A percentile compares a stretch with the other conserved stretches of the same genome.
Conservation (phyloP, 2,888 invertebrate genomes). For the Zaprionus obscuricornis region DNA sequence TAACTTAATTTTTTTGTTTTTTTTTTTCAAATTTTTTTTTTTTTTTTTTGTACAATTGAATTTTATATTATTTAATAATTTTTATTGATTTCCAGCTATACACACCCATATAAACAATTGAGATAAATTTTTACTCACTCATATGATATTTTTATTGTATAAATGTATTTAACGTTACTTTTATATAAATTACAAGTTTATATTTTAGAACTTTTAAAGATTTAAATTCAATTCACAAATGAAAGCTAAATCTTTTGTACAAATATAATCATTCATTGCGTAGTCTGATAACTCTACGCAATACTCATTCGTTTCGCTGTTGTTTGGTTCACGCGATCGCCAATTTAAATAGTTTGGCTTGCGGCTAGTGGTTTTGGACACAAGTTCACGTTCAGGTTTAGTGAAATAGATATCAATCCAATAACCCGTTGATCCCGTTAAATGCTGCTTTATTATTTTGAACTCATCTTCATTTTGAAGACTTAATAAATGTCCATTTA, state of each 20-base stretch:
- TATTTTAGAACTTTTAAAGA: no score
- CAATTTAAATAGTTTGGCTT: neutral
- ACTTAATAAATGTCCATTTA: constrained; percentile 6
- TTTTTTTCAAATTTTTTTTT: no score
- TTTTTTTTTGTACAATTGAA: no score
- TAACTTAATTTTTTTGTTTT: no score
- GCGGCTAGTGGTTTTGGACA: neutral
- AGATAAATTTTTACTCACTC: no score
- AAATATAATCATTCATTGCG: constrained; percentile 2
- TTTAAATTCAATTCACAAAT: neutral
- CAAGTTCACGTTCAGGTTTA: neutral
- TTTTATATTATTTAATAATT: no score
- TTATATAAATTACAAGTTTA: no score
- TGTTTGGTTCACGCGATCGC: neutral
- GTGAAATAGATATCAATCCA: constrained; percentile 7
- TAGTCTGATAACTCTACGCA: neutral
- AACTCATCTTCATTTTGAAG: constrained; percentile 3
- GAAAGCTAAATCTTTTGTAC: neutral
- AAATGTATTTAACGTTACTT: no score
- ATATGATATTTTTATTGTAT: no score
- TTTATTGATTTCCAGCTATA: no score
- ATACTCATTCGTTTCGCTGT: neutral
- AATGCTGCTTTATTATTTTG: neutral
- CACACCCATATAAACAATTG: no score
- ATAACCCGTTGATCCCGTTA: neutral